Conservation (phyloP, 2,888 invertebrate species). For the Allygus modestus region DNA sequence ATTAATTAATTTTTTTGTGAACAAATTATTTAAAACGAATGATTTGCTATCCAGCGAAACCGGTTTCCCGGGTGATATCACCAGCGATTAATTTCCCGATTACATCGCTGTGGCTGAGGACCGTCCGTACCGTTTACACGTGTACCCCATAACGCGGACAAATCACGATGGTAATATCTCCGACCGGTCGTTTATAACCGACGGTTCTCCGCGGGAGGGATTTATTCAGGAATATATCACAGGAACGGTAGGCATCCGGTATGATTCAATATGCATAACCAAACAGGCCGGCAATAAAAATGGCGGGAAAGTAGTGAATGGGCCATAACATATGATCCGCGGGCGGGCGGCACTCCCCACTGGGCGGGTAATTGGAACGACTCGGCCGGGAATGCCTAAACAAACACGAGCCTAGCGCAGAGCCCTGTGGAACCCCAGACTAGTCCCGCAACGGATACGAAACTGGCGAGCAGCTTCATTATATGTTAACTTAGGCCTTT, state of each 20-base stretch:
- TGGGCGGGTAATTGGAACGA: constrained; percentile 51
- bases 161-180: constrained; percentile 24
- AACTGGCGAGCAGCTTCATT: background rate
- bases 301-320: constrained; percentile 57
- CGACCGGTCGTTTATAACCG: constrained; percentile 22
- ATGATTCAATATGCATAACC: constrained; percentile 53
- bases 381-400: constrained; percentile 40
- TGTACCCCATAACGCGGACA: constrained; percentile 12
- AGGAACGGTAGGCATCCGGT: constrained; percentile 35
- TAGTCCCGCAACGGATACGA: background rate
- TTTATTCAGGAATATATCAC: constrained; percentile 41
- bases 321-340: constrained; percentile 50
- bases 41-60: background rate
- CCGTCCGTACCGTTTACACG: background rate
- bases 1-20: background rate
- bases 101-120: background rate
- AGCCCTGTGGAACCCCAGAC: constrained; percentile 24
- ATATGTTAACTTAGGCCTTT: too few species aligned
- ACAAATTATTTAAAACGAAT: background rate
- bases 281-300: constrained; percentile 53
- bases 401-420: constrained; percentile 29
- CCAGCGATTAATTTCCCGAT: constrained; percentile 5
- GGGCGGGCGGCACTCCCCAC: constrained; percentile 30
- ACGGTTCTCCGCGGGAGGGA: constrained; percentile 24
- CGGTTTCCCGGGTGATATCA: background rate